A percentile compares a stretch with the other conserved stretches of the same genome.
Evolutionary conservation across 2,113 vertebrate genomes (phyloP).

Genomic region (Neogobius melanostomus): DNA sequence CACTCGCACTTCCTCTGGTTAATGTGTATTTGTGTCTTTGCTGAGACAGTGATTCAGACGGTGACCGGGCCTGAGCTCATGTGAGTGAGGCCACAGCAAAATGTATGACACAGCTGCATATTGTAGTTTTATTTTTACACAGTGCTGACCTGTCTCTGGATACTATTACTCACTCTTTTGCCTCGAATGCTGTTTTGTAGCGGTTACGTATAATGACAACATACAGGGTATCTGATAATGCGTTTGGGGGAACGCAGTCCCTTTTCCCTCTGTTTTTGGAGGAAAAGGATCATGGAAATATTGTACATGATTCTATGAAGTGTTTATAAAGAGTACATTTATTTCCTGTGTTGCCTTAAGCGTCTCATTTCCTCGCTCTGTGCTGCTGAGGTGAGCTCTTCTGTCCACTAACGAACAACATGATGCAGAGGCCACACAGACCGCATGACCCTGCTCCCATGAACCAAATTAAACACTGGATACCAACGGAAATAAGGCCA

Average conservation of each 20-base stretch:
- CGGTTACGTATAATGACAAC: too few species aligned
- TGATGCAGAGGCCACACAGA: slow-evolving; percentile 16
- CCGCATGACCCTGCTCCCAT: slow-evolving; percentile 45
- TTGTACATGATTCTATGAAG: too few species aligned
- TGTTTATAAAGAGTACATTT: too few species aligned
- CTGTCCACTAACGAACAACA: slow-evolving; percentile 24
- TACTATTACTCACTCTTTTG: too few species aligned
- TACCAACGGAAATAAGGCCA: not conserved
- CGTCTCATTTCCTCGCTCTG: slow-evolving; percentile 19
- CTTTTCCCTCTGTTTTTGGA: too few species aligned
- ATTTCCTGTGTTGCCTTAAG: not conserved
- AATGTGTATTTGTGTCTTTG: slow-evolving; percentile 12
- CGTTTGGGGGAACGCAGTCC: too few species aligned
- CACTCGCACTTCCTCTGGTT: slow-evolving; percentile 7
- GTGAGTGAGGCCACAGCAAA: slow-evolving; percentile 22
- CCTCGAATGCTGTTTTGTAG: too few species aligned
- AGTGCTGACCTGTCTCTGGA: too few species aligned
- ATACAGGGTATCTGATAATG: too few species aligned
- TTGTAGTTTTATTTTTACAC: not conserved
- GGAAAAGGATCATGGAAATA: too few species aligned
- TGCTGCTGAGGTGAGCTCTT: slow-evolving; percentile 34
- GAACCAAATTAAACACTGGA: not conserved
- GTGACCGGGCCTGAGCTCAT: slow-evolving; percentile 3
- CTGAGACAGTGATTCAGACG: slow-evolving; percentile 34
- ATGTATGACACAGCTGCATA: not conserved